Conservation (phyloP, 2,113 vertebrate genomes). For the Lathamus discolor region DNA sequence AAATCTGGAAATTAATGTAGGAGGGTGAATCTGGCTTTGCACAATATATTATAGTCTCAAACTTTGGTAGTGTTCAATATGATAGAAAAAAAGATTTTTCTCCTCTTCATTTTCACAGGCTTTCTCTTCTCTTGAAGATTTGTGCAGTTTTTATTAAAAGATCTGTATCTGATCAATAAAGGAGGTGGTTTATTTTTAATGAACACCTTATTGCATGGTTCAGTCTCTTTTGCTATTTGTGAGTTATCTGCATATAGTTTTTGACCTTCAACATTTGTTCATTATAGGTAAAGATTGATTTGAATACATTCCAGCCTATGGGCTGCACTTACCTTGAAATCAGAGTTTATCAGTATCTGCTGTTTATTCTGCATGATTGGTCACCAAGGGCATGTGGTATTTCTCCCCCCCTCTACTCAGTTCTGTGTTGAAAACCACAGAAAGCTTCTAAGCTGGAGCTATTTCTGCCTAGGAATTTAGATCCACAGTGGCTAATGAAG, state of each 20-base stretch:
- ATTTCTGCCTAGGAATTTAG: not conserved
- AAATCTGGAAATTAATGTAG: not conserved
- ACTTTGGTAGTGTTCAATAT: not conserved
- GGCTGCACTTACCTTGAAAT: not conserved
- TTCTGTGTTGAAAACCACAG: slow-evolving; percentile 10
- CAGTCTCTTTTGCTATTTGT: not conserved
- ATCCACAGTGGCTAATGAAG: not conserved
- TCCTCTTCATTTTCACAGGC: not conserved
- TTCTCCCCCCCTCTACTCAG: not conserved
- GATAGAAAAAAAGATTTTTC: not conserved
- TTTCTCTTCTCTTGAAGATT: not conserved
- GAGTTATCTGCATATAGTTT: not conserved
- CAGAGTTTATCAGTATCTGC: slow-evolving; percentile 1
- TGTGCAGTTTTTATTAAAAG: not conserved
- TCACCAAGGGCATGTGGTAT: not conserved
- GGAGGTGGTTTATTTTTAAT: not conserved
- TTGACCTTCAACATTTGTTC: slow-evolving; percentile 21
- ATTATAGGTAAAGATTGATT: not conserved
- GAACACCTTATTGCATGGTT: not conserved
- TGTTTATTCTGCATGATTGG: slow-evolving; percentile 13
- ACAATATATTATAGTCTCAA: not conserved
- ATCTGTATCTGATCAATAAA: not conserved
- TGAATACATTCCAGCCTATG: not conserved
- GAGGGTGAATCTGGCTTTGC: not conserved
- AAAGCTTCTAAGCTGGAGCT: slow-evolving; percentile 15